Conservation (phyloP, 2,113 vertebrate genomes). For the Panthera uncia region DNA sequence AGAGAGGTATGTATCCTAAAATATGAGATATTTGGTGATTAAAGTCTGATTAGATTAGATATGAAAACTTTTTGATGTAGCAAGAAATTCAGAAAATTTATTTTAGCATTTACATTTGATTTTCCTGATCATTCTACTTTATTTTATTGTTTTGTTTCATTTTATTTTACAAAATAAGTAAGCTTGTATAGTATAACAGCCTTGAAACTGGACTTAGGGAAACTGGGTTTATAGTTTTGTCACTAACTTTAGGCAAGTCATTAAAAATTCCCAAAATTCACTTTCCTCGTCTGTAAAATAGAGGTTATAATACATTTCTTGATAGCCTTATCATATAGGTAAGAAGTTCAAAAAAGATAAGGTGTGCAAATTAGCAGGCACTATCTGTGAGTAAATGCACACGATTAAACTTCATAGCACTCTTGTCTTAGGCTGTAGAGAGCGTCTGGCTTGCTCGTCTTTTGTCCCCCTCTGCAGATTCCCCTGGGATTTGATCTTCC, state of each 20-base stretch:
- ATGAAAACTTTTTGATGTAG: not conserved
- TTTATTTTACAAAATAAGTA: conserved; percentile 23
- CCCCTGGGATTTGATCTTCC: not conserved
- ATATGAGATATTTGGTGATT: not conserved
- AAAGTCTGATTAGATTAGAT: not conserved
- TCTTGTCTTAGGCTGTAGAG: not conserved
- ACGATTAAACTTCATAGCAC: conserved; percentile 29
- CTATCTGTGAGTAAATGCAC: conserved; percentile 21
- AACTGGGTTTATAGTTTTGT: not conserved
- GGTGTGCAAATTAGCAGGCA: conserved; percentile 25
- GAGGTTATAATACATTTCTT: conserved; percentile 5
- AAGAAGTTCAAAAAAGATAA: conserved; percentile 42
- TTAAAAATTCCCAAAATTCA: conserved; percentile 37
- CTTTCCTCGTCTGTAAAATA: conserved; percentile 27
- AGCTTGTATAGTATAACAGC: not conserved
- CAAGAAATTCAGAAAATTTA: not conserved
- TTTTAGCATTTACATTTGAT: not conserved
- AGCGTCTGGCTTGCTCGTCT: not conserved
- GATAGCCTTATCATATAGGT: conserved; percentile 5
- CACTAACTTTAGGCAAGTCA: conserved; percentile 18
- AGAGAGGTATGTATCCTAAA: not conserved
- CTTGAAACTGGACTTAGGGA: not conserved
- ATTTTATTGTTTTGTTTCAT: not conserved
- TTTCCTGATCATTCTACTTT: not conserved
- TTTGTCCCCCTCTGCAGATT: not conserved